These are phyloP conservation scores for Nephrotoma appendiculata DNA, from an alignment of 2,888 invertebrate species.

Conservation along the genomic window DNA sequence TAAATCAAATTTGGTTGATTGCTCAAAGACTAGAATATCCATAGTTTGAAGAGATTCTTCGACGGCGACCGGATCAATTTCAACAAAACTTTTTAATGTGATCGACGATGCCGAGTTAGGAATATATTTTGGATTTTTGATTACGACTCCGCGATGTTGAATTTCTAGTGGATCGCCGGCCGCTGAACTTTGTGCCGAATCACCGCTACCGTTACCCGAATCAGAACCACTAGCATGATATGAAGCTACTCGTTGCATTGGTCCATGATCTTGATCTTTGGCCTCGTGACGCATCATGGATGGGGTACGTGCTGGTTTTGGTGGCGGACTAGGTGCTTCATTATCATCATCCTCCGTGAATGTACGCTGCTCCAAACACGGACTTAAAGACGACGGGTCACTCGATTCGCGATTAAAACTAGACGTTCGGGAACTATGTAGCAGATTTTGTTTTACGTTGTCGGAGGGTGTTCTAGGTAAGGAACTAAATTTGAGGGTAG, in stretches of 20 bases:
- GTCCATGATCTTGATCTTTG: conserved; percentile 28
- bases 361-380: conserved; percentile 42
- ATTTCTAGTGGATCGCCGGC: conserved; percentile 36
- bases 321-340: conserved; percentile 36
- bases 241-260: conserved; percentile 37
- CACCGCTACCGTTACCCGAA: conserved; percentile 80
- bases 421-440: conserved; percentile 35
- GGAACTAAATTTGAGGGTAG: conserved; percentile 37
- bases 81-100: conserved; percentile 46
- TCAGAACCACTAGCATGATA: conserved; percentile 77
- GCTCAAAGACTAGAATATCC: conserved; percentile 28
- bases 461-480: conserved; percentile 34
- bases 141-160: conserved; percentile 40
- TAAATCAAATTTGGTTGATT: conserved; percentile 52
- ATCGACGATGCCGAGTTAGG: conserved; percentile 46
- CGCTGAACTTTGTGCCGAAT: conserved; percentile 60
- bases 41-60: conserved; percentile 46
- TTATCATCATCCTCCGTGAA: conserved; percentile 41
- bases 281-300: conserved; percentile 24
- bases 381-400: conserved; percentile 38
- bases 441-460: conserved; percentile 29
- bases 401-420: conserved; percentile 44
- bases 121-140: conserved; percentile 51
- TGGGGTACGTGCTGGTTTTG: conserved; percentile 50
- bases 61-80: conserved; percentile 49